A percentile compares a stretch with the other conserved stretches of the same genome.
Conservation (phyloP, 64 coral and sea anemone species). For the Porites australiensis region DNA sequence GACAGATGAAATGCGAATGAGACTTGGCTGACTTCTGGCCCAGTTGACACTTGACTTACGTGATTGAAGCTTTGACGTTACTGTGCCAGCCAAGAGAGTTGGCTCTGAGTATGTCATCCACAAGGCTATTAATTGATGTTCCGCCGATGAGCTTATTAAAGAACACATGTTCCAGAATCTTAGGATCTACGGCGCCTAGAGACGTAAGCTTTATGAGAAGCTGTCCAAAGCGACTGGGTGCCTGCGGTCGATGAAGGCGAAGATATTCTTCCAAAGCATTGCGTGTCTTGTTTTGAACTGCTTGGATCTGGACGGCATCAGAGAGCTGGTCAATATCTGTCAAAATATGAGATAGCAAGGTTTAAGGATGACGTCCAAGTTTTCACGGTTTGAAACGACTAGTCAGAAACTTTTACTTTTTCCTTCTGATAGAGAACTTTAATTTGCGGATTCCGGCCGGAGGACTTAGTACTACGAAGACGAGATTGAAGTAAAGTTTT, state of each 20-base stretch:
- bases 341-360: not conserved
- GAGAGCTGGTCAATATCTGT: conserved; percentile 87
- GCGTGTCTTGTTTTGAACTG: conserved; percentile 90
- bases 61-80: conserved; percentile 5
- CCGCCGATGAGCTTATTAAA: conserved; percentile 82
- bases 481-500: too few relatives aligned
- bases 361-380: not conserved
- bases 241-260: conserved; percentile 60
- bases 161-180: conserved; percentile 84
- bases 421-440: too few relatives aligned
- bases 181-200: conserved; percentile 64
- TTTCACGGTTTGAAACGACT: too few relatives aligned
- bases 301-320: conserved; percentile 86
- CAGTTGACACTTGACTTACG: not conserved
- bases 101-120: conserved; percentile 86
- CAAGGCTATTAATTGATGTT: conserved; percentile 75
- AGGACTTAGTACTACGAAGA: too few relatives aligned
- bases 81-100: conserved; percentile 51
- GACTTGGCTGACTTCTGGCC: too few relatives aligned
- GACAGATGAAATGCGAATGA: too few relatives aligned
- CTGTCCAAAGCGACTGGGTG: conserved; percentile 83
- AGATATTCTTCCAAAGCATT: conserved; percentile 93
- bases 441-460: too few relatives aligned
- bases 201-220: conserved; percentile 75
- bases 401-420: too few relatives aligned